Percentiles rank a stretch among this genome's conserved stretches.
Evolutionary conservation across 2,888 invertebrate species (phyloP).

Genomic region (Lottia gigantea): DNA sequence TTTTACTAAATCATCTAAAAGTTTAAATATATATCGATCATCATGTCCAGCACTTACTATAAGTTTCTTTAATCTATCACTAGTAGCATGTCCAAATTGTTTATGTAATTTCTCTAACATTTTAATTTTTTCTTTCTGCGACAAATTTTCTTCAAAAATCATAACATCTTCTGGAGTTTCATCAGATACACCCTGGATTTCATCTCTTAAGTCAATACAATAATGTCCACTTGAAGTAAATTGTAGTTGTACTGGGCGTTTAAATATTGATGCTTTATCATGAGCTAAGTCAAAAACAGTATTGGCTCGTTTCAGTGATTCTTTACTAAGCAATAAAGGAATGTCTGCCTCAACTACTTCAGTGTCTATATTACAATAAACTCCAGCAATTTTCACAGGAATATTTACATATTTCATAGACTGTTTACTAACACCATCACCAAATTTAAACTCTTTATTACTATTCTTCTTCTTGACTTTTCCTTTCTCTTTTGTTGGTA

Average conservation of each 20-base stretch:
- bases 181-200: not conserved
- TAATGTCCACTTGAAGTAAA: constrained; percentile 28
- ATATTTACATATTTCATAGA: constrained; percentile 18
- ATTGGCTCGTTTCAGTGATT: constrained; percentile 23
- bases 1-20: not conserved
- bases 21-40: constrained; percentile 14
- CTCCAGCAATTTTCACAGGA: constrained; percentile 18
- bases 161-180: not conserved
- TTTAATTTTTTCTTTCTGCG: not conserved
- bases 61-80: constrained; percentile 1
- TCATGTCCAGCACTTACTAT: not conserved
- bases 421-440: constrained; percentile 19
- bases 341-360: constrained; percentile 25
- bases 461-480: constrained; percentile 6
- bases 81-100: constrained; percentile 10
- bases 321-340: constrained; percentile 25
- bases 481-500: not conserved
- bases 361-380: constrained; percentile 12
- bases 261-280: constrained; percentile 26
- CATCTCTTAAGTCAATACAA: constrained; percentile 15
- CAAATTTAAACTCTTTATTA: constrained; percentile 23
- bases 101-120: not conserved
- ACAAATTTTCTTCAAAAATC: constrained; percentile 5
- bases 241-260: constrained; percentile 19
- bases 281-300: constrained; percentile 18